These are phyloP conservation scores for Drosophila kohkoa DNA, from an alignment of 1,140 invertebrate species.

Conservation along the genomic window DNA sequence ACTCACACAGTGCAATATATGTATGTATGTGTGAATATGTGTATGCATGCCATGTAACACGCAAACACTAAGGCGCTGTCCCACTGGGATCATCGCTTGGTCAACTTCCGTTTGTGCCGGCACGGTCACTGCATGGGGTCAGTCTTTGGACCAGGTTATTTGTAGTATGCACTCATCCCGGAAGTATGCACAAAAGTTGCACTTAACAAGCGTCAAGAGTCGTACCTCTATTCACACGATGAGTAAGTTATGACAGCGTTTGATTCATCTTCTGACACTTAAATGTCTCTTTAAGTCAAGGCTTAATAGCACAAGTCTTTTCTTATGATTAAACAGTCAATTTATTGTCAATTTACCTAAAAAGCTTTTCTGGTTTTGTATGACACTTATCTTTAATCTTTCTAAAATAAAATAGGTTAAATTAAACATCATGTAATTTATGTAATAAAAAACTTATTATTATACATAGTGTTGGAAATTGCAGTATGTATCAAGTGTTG, in stretches of 20 bases:
- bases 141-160: slow-evolving; percentile 19
- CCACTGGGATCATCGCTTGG: slow-evolving; percentile 47
- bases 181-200: slow-evolving; percentile 66
- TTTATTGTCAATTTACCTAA: no score
- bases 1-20: background rate
- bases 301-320: no score
- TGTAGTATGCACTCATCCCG: slow-evolving; percentile 36
- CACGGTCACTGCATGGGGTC: slow-evolving; percentile 10
- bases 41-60: slow-evolving; percentile 6
- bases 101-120: slow-evolving; percentile 59
- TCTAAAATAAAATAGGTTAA: no score
- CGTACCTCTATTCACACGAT: background rate
- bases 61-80: background rate
- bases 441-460: no score
- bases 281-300: slow-evolving; percentile 18
- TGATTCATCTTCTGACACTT: slow-evolving; percentile 22
- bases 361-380: no score
- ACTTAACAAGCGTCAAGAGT: slow-evolving; percentile 51
- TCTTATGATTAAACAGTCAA: no score
- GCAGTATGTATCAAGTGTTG: no score
- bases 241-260: slow-evolving; percentile 12
- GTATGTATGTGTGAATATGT: no score
- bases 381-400: no score
- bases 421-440: no score
- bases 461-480: no score